Conservation (phyloP, 2,113 vertebrate species). For the Leuciscus idus region DNA sequence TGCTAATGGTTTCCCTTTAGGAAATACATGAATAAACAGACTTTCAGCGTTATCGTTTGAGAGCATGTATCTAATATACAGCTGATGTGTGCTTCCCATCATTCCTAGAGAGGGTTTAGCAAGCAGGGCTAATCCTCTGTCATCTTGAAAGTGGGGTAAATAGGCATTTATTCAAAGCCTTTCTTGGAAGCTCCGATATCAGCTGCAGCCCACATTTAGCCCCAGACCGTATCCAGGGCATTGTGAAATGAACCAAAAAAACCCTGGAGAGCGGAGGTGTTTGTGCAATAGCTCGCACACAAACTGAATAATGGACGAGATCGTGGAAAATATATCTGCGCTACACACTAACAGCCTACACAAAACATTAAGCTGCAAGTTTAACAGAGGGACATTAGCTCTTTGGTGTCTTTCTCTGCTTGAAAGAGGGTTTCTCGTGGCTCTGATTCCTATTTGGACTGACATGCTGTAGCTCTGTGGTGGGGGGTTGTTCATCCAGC, state of each 20-base stretch:
- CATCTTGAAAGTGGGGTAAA: conserved; percentile 39
- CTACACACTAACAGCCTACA: conserved; percentile 6
- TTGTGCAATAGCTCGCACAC: conserved; percentile 27
- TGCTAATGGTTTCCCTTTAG: conserved; percentile 6
- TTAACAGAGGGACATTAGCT: conserved; percentile 28
- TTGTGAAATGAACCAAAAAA: conserved; percentile 42
- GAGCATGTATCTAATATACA: conserved; percentile 12
- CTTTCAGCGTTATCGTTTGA: neutral
- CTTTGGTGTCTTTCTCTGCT: conserved; percentile 9
- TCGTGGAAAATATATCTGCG: conserved; percentile 13
- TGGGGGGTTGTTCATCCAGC: conserved; percentile 40
- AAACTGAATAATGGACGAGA: conserved; percentile 38
- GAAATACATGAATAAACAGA: neutral
- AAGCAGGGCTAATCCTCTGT: conserved; percentile 25
- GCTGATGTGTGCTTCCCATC: neutral
- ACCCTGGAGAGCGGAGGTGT: conserved; percentile 33
- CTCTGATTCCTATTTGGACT: conserved; percentile 46
- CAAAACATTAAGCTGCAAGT: conserved; percentile 33
- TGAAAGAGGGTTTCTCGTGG: conserved; percentile 8
- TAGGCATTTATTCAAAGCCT: conserved; percentile 38
- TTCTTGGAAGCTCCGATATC: conserved; percentile 25
- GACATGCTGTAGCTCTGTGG: conserved; percentile 40
- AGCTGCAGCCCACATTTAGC: conserved; percentile 39
- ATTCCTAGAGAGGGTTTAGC: conserved; percentile 39
- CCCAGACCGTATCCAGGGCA: conserved; percentile 22